These are phyloP conservation scores for Nezara viridula DNA, from an alignment of 2,888 invertebrate genomes.

Conservation along the genomic window DNA sequence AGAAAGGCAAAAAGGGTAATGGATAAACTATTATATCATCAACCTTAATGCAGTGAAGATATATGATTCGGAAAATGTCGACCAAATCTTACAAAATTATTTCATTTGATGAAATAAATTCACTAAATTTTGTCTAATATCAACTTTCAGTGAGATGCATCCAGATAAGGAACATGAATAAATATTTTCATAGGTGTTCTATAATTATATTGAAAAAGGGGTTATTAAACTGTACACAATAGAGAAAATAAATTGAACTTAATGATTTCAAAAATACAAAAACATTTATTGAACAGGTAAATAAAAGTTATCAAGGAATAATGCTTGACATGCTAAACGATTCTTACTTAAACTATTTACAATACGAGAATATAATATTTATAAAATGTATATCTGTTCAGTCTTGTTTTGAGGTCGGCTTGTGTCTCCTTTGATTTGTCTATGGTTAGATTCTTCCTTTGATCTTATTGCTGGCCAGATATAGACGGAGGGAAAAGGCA, in stretches of 20 bases:
- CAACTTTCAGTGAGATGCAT: too few relatives aligned
- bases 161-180: too few relatives aligned
- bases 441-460: not conserved
- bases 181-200: too few relatives aligned
- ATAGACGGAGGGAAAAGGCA: not conserved
- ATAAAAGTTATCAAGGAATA: not conserved
- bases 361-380: not conserved
- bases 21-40: too few relatives aligned
- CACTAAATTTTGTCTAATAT: too few relatives aligned
- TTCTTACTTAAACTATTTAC: constrained; percentile 10
- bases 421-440: not conserved
- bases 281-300: not conserved
- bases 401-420: constrained; percentile 38
- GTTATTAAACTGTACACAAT: too few relatives aligned
- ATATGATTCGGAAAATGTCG: too few relatives aligned
- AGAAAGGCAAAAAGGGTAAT: too few relatives aligned
- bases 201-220: too few relatives aligned
- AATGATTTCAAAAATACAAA: not conserved
- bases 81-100: too few relatives aligned
- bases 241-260: not conserved
- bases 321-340: not conserved
- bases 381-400: not conserved
- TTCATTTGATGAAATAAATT: too few relatives aligned
- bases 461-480: not conserved
- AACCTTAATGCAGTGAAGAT: too few relatives aligned